Evolutionary conservation across 2,797 vertebrate species (phyloP).

Genomic region (Cyprinodon diabolis): DNA sequence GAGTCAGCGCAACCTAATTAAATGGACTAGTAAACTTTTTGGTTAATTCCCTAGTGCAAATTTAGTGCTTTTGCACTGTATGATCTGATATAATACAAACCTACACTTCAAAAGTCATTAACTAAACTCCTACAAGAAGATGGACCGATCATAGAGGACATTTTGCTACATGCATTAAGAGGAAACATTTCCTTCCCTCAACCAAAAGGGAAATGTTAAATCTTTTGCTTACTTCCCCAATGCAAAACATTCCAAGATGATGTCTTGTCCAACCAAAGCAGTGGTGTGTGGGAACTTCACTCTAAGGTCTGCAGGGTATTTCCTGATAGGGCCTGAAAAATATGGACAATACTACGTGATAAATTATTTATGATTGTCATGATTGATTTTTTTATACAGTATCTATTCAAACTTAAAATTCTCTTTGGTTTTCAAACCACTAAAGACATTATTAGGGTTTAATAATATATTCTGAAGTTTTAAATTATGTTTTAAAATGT

Average conservation of each 20-base stretch:
- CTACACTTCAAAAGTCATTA: conserved; percentile 10
- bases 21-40: too few species aligned
- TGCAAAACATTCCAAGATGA: conserved; percentile 96
- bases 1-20: too few species aligned
- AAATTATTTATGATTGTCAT: neutral
- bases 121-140: neutral
- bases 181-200: neutral
- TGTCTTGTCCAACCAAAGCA: conserved; percentile 89
- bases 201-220: neutral
- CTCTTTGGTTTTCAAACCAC: neutral
- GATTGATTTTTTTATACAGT: neutral
- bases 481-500: conserved; percentile 6
- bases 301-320: conserved; percentile 94
- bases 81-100: conserved; percentile 7
- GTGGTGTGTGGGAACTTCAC: conserved; percentile 89
- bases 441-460: conserved; percentile 15
- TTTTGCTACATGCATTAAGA: neutral
- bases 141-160: neutral
- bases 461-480: conserved; percentile 23
- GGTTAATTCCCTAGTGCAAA: too few species aligned
- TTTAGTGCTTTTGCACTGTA: neutral
- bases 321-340: conserved; percentile 83
- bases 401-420: neutral
- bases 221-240: conserved; percentile 95
- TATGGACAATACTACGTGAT: neutral